phyloP scores from a whole-genome alignment of 2,888 invertebrate species.

The Synergus umbraculus region DNA sequence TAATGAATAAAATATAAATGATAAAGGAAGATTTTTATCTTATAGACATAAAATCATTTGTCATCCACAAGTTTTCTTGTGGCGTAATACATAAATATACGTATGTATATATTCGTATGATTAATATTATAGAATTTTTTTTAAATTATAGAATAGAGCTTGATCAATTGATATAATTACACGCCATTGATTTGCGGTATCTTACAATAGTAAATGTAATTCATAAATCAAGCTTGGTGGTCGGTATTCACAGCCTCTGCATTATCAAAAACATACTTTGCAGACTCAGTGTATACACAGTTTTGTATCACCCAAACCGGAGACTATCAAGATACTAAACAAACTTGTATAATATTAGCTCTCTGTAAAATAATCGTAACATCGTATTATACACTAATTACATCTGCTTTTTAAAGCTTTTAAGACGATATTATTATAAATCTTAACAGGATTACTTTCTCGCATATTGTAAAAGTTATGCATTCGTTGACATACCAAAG shows the following conservation, averaged over 20 bases:
- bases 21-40: constrained; percentile 2
- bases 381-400: constrained; percentile 31
- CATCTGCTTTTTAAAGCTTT: constrained; percentile 23
- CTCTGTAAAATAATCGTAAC: constrained; percentile 1
- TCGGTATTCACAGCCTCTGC: constrained; percentile 27
- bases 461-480: constrained; percentile 31
- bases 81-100: constrained; percentile 12
- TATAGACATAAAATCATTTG: constrained; percentile 25
- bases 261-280: constrained; percentile 26
- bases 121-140: not conserved
- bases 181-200: not conserved
- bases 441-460: constrained; percentile 23
- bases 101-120: not conserved
- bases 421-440: constrained; percentile 1
- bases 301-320: constrained; percentile 1
- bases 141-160: not conserved
- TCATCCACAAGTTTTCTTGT: not conserved
- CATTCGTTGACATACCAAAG: constrained; percentile 26
- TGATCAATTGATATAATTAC: not conserved
- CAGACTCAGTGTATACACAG: not conserved
- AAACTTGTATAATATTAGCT: constrained; percentile 24
- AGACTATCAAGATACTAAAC: constrained; percentile 11
- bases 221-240: not conserved
- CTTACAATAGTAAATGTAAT: not conserved
- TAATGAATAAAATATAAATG: constrained; percentile 12